Percentiles rank a stretch among this genome's conserved stretches.
Evolutionary conservation across 2,797 vertebrate genomes (phyloP).

Genomic region (Pitangus sulphuratus): DNA sequence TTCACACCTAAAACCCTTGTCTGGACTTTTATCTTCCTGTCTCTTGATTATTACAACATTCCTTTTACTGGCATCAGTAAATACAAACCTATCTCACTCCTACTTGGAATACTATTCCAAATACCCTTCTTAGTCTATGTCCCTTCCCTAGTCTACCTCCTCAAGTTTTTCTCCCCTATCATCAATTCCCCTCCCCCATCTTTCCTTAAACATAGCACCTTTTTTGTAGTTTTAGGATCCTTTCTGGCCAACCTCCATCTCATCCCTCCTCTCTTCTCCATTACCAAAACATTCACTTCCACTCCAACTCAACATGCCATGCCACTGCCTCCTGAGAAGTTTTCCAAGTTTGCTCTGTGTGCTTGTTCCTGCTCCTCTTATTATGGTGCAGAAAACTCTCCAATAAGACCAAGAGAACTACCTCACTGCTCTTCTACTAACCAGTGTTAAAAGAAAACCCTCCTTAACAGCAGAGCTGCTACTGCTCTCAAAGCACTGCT

Average conservation of each 20-base stretch:
- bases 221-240: neutral
- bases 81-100: neutral
- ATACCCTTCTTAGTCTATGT: neutral
- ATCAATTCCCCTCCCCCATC: neutral
- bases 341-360: neutral
- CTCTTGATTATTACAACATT: neutral
- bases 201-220: neutral
- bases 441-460: neutral
- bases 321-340: neutral
- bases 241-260: neutral
- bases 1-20: neutral
- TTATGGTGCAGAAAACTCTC: rapidly evolving
- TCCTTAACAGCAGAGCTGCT: rapidly evolving
- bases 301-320: neutral
- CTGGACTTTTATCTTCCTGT: neutral
- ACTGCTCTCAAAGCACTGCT: neutral
- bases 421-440: neutral
- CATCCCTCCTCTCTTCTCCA: neutral
- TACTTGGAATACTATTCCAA: neutral
- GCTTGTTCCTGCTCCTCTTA: neutral
- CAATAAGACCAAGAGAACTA: neutral
- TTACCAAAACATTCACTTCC: neutral
- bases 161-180: rapidly evolving
- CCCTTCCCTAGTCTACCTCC: neutral
- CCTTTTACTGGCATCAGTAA: neutral